Base-by-base conservation (phyloP, 2,113 vertebrate genomes). In the Psophia crepitans region DNA sequence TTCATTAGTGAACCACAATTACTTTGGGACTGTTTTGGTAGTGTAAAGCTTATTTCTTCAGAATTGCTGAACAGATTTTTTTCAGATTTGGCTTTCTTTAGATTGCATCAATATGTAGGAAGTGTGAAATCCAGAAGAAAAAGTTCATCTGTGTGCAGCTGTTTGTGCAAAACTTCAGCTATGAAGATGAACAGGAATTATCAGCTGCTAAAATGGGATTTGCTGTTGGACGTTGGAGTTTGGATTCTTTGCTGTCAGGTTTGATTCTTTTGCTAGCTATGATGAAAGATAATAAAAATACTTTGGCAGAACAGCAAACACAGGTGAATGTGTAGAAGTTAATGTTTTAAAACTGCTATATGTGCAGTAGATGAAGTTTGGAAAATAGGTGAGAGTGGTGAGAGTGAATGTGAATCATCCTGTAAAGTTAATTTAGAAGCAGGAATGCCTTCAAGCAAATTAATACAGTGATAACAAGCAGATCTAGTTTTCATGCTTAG, bases 31-130 rank as follows among this genome's bases (percentile, higher is more conserved):
- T 73, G 18, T 77, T 93, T 84, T 81, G 16, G 10, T 89, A 58
- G 33, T 37, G 28, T 83, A 22, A 76, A 77, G 24, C 28, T 85
- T 76, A 54, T 63, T 82, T 82, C 35, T 83, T 73, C 37, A 63
- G 58, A 65, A 86, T 26, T 14, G 19, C 20, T 83, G 16, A 92
- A 86, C 33, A 69, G 33, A 37, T 73, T 90, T 85, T 73, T 44
- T 93, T 90, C 28, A 92, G 64, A 76, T 14, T 69, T 88, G n/a
- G 6, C 49, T 93, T 96, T 93, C 87, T 90, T 85, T 88, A 60
- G 51, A 53, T 61, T 76, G 14, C 78, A 39, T 71, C 30, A 53
- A 18, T 71, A 61, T 48, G 9, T 69, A 86, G 53, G 32, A 73
- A 35, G 7, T 53, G 32, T 3, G 7, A 88, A 90, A 73, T 90